phyloP scores from a whole-genome alignment of 2,888 invertebrate species.

The Nineta flava region DNA sequence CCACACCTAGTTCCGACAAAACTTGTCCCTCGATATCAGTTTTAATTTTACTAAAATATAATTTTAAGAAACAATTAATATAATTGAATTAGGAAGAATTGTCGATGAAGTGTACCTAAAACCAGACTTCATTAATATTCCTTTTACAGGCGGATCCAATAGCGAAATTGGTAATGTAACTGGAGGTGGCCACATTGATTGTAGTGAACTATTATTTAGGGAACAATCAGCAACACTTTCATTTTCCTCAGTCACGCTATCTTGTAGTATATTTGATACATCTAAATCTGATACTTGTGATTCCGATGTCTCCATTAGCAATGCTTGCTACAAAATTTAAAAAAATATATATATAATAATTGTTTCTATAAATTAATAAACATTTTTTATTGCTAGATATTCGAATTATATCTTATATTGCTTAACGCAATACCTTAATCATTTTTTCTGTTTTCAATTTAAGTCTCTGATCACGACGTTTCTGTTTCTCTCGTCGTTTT shows the following conservation, averaged over 20 bases:
- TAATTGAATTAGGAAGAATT: not conserved
- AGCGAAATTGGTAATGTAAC: slow-evolving; percentile 18
- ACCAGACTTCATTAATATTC: slow-evolving; percentile 37
- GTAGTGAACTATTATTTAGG: slow-evolving; percentile 13
- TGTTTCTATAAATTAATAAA: not conserved
- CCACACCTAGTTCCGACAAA: slow-evolving; percentile 4
- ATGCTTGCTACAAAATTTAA: slow-evolving; percentile 12
- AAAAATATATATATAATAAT: not conserved
- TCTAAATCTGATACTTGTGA: slow-evolving; percentile 7
- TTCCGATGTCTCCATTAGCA: slow-evolving; percentile 14
- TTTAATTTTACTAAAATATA: slow-evolving; percentile 7
- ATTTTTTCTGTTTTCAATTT: slow-evolving; percentile 26
- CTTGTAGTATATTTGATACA: slow-evolving; percentile 7
- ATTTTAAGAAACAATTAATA: not conserved
- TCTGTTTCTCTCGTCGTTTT: slow-evolving; percentile 24
- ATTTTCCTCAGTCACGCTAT: slow-evolving; percentile 12
- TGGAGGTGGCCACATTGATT: slow-evolving; percentile 21
- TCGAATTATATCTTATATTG: too few relatives aligned
- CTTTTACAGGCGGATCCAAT: slow-evolving; percentile 32
- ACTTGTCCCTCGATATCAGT: slow-evolving; percentile 9
- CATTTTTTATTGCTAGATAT: too few relatives aligned
- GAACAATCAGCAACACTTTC: slow-evolving; percentile 14
- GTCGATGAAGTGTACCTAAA: slow-evolving; percentile 24
- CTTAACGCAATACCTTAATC: slow-evolving; percentile 31
- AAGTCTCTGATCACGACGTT: slow-evolving; percentile 21